Conservation (phyloP, 2,888 invertebrate genomes). For the Amiota communis region DNA sequence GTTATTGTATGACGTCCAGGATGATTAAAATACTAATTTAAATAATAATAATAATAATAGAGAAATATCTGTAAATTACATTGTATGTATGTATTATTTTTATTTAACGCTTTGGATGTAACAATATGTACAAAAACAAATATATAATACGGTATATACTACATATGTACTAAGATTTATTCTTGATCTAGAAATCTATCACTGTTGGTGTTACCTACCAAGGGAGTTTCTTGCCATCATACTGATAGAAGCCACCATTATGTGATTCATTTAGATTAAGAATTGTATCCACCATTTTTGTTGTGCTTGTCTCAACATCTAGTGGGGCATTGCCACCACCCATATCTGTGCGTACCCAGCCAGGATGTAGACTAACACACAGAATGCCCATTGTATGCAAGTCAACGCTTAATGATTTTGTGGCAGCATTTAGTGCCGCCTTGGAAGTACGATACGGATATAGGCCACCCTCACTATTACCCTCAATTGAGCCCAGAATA, state of each 20-base stretch:
- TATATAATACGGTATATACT: neutral
- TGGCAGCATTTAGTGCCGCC: constrained; percentile 90
- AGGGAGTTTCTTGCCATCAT: constrained; percentile 81
- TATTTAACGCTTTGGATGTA: constrained; percentile 25
- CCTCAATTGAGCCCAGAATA: constrained; percentile 83
- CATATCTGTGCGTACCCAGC: constrained; percentile 94
- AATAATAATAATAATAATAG: neutral
- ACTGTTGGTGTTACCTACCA: constrained; percentile 76
- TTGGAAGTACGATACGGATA: constrained; percentile 92
- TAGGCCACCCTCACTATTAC: constrained; percentile 84
- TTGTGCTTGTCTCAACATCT: constrained; percentile 80
- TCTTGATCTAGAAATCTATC: neutral
- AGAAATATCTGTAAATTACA: constrained; percentile 21
- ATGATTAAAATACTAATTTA: neutral
- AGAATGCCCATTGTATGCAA: constrained; percentile 83
- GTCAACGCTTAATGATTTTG: constrained; percentile 88
- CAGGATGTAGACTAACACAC: constrained; percentile 86
- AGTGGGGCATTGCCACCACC: constrained; percentile 87
- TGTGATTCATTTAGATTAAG: constrained; percentile 77
- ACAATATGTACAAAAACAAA: constrained; percentile 22
- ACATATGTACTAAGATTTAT: constrained; percentile 4
- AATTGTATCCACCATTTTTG: constrained; percentile 80
- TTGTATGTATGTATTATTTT: constrained; percentile 2
- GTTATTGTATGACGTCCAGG: constrained; percentile 1
- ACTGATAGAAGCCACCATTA: constrained; percentile 85